Conservation (phyloP, 2,888 invertebrate genomes). For the Camptogramma bilineatum region DNA sequence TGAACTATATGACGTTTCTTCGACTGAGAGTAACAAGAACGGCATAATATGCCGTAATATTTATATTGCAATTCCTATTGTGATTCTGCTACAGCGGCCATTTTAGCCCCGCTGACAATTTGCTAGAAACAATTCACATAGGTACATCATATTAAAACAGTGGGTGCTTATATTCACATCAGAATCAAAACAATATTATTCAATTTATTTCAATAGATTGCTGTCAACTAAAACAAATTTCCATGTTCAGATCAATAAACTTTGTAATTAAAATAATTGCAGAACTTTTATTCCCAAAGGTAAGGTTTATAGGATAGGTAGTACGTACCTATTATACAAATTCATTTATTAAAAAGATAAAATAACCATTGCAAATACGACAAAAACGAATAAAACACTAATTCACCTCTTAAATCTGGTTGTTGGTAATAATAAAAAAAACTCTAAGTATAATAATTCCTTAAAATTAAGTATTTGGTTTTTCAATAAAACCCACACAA, state of each 20-base stretch:
- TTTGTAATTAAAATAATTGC: not conserved
- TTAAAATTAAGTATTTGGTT: slow-evolving; percentile 20
- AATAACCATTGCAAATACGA: not conserved
- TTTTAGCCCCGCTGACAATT: too few relatives aligned
- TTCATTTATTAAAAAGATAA: not conserved
- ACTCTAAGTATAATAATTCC: slow-evolving; percentile 5
- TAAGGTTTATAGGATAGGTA: not conserved
- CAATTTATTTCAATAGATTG: not conserved
- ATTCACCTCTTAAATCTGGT: slow-evolving; percentile 1
- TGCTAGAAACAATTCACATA: slow-evolving; percentile 35
- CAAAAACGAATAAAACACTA: not conserved
- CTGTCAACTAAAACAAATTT: not conserved
- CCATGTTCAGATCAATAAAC: not conserved
- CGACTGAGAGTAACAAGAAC: too few relatives aligned
- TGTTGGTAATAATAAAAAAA: slow-evolving; percentile 6
- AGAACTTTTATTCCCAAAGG: not conserved
- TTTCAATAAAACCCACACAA: slow-evolving; percentile 20
- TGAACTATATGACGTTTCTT: too few relatives aligned
- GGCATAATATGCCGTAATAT: too few relatives aligned
- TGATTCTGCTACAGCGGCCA: too few relatives aligned
- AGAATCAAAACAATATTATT: not conserved
- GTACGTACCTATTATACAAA: not conserved
- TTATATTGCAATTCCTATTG: too few relatives aligned
- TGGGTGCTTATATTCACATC: slow-evolving; percentile 3
- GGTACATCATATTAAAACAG: slow-evolving; percentile 25